Base-by-base conservation (phyloP, 2,113 vertebrate species). In the Phyllopteryx taeniolatus region DNA sequence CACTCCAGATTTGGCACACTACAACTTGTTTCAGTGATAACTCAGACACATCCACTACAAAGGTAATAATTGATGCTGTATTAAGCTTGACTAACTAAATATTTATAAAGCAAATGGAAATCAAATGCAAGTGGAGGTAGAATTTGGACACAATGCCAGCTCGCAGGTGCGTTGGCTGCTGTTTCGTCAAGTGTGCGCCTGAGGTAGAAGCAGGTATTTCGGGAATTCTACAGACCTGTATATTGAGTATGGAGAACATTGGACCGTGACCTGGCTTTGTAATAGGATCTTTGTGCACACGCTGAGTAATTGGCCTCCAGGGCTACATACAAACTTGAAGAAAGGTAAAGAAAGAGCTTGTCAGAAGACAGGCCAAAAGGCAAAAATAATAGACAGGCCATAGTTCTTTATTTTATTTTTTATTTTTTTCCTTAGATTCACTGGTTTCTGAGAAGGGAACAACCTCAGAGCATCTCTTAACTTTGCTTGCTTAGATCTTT, bases 301-400 rank as follows among this genome's bases (percentile, higher is more conserved):
- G 54, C 54, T 65, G 75, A 77, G 84, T 91, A 92, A 91, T 90
- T 90, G 89, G 87, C 84, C 88, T 89, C 88, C 67, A 74, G 83
- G 80, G 87, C 69, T 76, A 60, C 60, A 77, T 74, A 76, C 80
- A 70, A 65, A 73, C 64, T 70, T 63, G 70, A 66, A 67, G 71
- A 81, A 59, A 75, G 67, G 54, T 78, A 74, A 76, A 78, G 76
- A 69, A 82, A 76, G 67, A 72, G 67, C 72, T 79, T 86, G 73
- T 68, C 79, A 78, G 65, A 78, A 39, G 2, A 72, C 74, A 31
- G 61, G 69, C 65, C 43, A 53, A 67, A 78, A 76, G 67, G 79
- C 76, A 73, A 73, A 74, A 70, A 71, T 43, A 60, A 57, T 19
- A 9, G 66, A 79, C 65, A 71, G 60, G 76, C 74, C 70, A 66